Evolutionary conservation across 2,113 vertebrate species (phyloP).

Genomic region (Lonchura striata): DNA sequence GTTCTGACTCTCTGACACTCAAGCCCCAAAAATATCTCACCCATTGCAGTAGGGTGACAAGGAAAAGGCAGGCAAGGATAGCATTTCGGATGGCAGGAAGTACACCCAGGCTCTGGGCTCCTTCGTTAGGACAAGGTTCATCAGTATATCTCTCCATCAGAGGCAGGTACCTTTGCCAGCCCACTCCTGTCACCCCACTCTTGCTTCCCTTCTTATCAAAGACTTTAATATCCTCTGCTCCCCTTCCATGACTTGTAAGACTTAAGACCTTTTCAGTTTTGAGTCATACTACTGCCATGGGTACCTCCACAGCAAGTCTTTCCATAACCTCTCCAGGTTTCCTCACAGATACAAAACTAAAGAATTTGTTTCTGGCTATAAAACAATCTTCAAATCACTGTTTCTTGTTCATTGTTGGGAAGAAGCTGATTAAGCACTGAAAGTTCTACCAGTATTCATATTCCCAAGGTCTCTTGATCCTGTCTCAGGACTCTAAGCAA

Average conservation of each 20-base stretch:
- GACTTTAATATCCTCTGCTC: not conserved
- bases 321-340: not conserved
- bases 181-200: not conserved
- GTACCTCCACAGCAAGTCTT: not conserved
- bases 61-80: not conserved
- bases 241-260: not conserved
- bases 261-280: not conserved
- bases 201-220: not conserved
- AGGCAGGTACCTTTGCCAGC: not conserved
- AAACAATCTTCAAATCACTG: not conserved
- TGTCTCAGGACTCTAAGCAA: not conserved
- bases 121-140: not conserved
- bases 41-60: not conserved
- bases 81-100: not conserved
- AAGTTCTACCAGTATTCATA: not conserved
- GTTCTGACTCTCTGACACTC: not conserved
- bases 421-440: not conserved
- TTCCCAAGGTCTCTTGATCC: not conserved
- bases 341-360: not conserved
- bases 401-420: not conserved
- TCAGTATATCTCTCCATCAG: not conserved
- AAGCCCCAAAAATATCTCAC: not conserved
- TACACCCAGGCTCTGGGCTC: rapidly evolving
- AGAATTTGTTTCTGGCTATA: not conserved
- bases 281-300: not conserved